Conservation (phyloP, 2,113 vertebrate species). For the Actenoides hombroni region DNA sequence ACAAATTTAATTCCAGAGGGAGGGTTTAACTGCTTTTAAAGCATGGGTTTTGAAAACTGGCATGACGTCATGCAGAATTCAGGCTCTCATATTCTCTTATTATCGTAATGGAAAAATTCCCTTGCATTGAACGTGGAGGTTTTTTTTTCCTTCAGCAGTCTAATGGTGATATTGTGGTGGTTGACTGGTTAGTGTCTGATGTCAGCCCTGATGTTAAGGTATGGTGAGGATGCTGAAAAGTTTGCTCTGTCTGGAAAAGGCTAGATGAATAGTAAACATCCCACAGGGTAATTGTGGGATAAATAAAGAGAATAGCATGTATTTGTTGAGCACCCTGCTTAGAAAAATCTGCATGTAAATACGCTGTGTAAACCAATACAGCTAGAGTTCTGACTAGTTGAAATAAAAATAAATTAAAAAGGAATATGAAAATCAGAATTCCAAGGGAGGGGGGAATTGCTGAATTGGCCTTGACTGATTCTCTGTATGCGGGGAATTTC, state of each 20-base stretch:
- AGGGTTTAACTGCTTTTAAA: not conserved
- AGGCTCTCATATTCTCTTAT: not conserved
- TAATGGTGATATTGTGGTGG: not conserved
- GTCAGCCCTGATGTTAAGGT: not conserved
- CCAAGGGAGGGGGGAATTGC: not conserved
- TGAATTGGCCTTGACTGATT: not conserved
- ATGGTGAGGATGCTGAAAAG: not conserved
- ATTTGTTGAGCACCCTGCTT: not conserved
- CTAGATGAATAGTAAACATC: not conserved
- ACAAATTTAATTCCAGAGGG: not conserved
- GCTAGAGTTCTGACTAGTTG: not conserved
- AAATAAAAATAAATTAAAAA: accelerated
- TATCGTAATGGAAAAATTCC: not conserved
- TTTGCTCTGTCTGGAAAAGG: not conserved
- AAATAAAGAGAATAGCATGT: not conserved
- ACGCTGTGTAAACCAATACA: not conserved
- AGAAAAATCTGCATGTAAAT: not conserved
- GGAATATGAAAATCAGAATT: not conserved
- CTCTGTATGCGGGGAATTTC: not conserved
- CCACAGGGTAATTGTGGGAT: not conserved
- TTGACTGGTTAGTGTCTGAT: not conserved
- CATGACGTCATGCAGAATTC: not conserved
- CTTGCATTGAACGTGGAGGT: accelerated
- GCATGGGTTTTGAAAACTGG: not conserved
- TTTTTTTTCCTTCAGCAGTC: not conserved